Percentiles rank a stretch among this genome's conserved stretches.
These are phyloP conservation scores for Sebastes baramenuke DNA, from an alignment of 2,797 vertebrate species.

Conservation along the genomic window DNA sequence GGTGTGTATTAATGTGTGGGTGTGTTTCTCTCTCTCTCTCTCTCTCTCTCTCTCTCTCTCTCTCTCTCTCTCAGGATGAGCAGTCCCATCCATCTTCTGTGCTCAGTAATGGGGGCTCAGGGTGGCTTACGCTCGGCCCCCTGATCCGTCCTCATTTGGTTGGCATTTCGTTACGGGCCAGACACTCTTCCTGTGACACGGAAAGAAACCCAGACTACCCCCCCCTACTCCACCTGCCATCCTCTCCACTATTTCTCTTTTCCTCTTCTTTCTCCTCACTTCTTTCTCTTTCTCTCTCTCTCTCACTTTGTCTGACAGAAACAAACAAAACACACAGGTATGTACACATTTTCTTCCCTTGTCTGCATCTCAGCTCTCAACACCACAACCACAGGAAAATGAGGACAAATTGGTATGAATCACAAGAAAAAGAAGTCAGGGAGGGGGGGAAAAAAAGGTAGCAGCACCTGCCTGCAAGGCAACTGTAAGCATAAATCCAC, in stretches of 20 bases:
- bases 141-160: constrained; percentile 86
- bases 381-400: constrained; percentile 64
- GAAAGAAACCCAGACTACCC: constrained; percentile 52
- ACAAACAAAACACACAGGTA: constrained; percentile 24
- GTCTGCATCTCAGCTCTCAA: constrained; percentile 65
- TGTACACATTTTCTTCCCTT: constrained; percentile 21
- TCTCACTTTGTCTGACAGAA: constrained; percentile 28
- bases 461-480: constrained; percentile 12
- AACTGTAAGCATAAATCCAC: constrained; percentile 68
- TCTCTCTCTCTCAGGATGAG: constrained; percentile 55
- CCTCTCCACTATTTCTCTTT: constrained; percentile 26
- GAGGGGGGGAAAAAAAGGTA: neutral
- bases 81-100: constrained; percentile 80
- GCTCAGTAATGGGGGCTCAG: constrained; percentile 80
- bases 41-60: neutral
- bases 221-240: constrained; percentile 30
- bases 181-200: constrained; percentile 67
- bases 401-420: constrained; percentile 82
- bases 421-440: constrained; percentile 41
- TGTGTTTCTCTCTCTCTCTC: constrained; percentile 32
- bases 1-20: constrained; percentile 40
- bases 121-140: constrained; percentile 73
- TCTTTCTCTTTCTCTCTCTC: neutral
- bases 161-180: constrained; percentile 81
- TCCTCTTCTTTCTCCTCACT: constrained; percentile 4